Percentiles rank a stretch among this genome's conserved stretches.
Conservation (phyloP, 1,140 invertebrate species). For the Macrocentrus cingulum region DNA sequence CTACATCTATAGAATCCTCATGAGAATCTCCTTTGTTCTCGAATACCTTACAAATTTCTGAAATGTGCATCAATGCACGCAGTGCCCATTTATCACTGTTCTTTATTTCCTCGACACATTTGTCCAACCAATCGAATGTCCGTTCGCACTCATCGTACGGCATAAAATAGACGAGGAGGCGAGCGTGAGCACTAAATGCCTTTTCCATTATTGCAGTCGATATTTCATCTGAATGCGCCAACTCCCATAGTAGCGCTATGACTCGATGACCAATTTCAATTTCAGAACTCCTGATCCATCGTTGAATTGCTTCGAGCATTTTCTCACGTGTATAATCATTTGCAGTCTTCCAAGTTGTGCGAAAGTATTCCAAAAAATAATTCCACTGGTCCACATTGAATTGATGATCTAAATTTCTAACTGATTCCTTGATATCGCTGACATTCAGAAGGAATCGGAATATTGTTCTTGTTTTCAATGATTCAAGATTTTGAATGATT, state of each 20-base stretch:
- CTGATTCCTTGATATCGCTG: slow-evolving; percentile 94
- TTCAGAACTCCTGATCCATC: slow-evolving; percentile 97
- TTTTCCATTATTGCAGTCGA: slow-evolving; percentile 98
- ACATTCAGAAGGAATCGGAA: slow-evolving; percentile 90
- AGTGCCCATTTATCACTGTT: slow-evolving; percentile 87
- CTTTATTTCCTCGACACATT: slow-evolving; percentile 93
- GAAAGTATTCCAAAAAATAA: slow-evolving; percentile 96
- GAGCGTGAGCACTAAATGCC: slow-evolving; percentile 91
- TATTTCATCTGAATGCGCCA: slow-evolving; percentile 94
- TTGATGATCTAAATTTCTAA: slow-evolving; percentile 97
- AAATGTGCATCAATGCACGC: slow-evolving; percentile 92
- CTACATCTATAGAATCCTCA: slow-evolving; percentile 77
- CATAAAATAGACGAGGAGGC: slow-evolving; percentile 97
- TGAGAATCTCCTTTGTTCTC: slow-evolving; percentile 74
- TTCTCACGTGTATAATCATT: slow-evolving; percentile 96
- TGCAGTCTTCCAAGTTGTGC: slow-evolving; percentile 94
- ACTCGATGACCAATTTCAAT: slow-evolving; percentile 97
- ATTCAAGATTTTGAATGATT: slow-evolving; percentile 85
- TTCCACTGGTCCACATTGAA: slow-evolving; percentile 96
- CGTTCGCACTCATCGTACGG: slow-evolving; percentile 94
- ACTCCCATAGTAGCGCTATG: slow-evolving; percentile 93
- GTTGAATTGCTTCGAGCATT: slow-evolving; percentile 89
- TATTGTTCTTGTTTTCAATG: slow-evolving; percentile 96
- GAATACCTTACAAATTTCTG: slow-evolving; percentile 93
- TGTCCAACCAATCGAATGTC: slow-evolving; percentile 93